phyloP scores from a whole-genome alignment of 1,140 invertebrate species.

The Apis mellifera region Amel_HAv3.1 CM009940.2:7721001-7721500 shows the following conservation, averaged over 20 bases:
- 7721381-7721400: constrained; percentile 33
- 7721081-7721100: constrained; percentile 40
- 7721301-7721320: constrained; percentile 76
- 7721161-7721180: background rate
- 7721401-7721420: constrained; percentile 40
- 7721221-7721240: background rate
- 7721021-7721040: background rate
- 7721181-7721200: background rate
- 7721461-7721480: constrained; percentile 37
- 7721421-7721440: constrained; percentile 32
- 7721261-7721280: constrained; percentile 68
- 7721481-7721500: constrained; percentile 48
- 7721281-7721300: constrained; percentile 77
- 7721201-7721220: background rate
- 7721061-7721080: constrained; percentile 18
- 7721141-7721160: background rate
- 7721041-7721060: background rate
- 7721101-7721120: constrained; percentile 30
- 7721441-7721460: constrained; percentile 48
- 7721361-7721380: constrained; percentile 53
- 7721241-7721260: background rate
- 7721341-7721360: constrained; percentile 72
- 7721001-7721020: background rate
- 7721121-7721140: rapidly evolving
- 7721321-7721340: constrained; percentile 65